Percentiles rank a stretch among this genome's conserved stretches.
Evolutionary conservation across 1,140 invertebrate genomes (phyloP).

Genomic region (Cydia pomonella): DNA sequence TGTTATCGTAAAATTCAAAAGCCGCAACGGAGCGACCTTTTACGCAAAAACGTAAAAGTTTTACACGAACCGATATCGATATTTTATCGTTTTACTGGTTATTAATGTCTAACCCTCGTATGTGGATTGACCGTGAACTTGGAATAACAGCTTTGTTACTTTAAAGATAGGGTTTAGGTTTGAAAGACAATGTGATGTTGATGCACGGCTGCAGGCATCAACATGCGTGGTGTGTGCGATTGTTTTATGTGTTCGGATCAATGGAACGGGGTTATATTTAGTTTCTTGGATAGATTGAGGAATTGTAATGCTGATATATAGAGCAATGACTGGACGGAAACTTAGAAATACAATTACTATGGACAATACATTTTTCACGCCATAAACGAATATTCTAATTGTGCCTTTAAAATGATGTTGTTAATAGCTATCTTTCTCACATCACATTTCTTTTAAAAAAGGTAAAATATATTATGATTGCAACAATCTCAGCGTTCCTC

Average conservation of each 20-base stretch:
- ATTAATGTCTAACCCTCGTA: neutral
- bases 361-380: too few species aligned
- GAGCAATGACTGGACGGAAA: too few species aligned
- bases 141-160: neutral
- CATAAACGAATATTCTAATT: too few species aligned
- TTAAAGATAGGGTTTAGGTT: neutral
- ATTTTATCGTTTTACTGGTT: slow-evolving; percentile 27
- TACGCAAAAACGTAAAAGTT: slow-evolving; percentile 26
- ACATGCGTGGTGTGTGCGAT: neutral
- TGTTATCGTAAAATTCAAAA: slow-evolving; percentile 15
- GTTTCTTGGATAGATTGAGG: neutral
- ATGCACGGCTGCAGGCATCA: too few species aligned
- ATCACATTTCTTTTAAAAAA: too few species aligned
- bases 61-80: slow-evolving; percentile 26
- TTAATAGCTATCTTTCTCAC: too few species aligned
- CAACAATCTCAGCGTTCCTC: too few species aligned
- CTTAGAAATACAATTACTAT: too few species aligned
- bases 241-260: neutral
- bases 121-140: neutral
- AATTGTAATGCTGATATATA: neutral
- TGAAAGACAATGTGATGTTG: neutral
- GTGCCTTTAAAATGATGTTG: too few species aligned
- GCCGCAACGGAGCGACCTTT: slow-evolving; percentile 23
- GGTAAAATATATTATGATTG: too few species aligned
- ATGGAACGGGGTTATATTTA: neutral